These are phyloP conservation scores for Dasyurus viverrinus DNA, from an alignment of 2,113 vertebrate genomes.

Conservation along the genomic window DNA sequence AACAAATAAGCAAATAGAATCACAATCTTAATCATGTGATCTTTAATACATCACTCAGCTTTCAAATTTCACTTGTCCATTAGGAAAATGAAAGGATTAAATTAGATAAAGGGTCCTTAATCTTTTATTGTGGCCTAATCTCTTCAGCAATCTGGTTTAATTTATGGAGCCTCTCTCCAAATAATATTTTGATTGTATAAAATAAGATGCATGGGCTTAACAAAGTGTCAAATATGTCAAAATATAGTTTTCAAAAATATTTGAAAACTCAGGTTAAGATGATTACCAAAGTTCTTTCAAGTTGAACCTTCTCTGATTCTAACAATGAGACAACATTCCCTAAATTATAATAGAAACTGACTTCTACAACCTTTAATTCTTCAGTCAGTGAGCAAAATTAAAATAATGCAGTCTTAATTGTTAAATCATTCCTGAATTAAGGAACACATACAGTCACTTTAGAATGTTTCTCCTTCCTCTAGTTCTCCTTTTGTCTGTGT, in stretches of 20 bases:
- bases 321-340: not conserved
- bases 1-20: no score
- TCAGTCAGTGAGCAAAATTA: not conserved
- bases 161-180: not conserved
- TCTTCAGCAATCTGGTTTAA: not conserved
- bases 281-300: not conserved
- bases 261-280: not conserved
- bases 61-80: not conserved
- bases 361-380: not conserved
- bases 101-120: not conserved
- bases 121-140: not conserved
- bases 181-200: not conserved
- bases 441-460: not conserved
- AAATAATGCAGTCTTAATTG: not conserved
- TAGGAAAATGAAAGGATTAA: not conserved
- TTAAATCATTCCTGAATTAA: not conserved
- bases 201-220: not conserved
- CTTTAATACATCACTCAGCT: not conserved
- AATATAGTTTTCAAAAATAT: not conserved
- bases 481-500: not conserved
- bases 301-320: not conserved
- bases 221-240: no score
- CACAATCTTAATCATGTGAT: no score
- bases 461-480: no score
- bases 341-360: not conserved